These are phyloP conservation scores for Metridium senile DNA, from an alignment of 92 coral and sea anemone genomes.

Conservation along the genomic window DNA sequence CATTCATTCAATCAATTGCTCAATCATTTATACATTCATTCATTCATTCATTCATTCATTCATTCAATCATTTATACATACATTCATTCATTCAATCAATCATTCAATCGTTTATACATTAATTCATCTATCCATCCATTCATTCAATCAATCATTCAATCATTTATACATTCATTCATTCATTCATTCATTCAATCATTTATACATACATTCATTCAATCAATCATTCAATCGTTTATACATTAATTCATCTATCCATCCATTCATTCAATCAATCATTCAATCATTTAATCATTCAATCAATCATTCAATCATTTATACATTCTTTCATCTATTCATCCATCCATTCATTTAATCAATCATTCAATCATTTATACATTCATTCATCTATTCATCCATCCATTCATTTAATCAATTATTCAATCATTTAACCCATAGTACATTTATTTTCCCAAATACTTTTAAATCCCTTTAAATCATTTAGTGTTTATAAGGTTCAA, in stretches of 20 bases:
- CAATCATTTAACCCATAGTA: neutral
- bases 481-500: conserved; percentile 23
- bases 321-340: neutral
- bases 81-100: neutral
- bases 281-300: neutral
- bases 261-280: neutral
- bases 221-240: neutral
- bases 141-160: neutral
- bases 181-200: neutral
- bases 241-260: neutral
- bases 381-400: neutral
- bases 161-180: neutral
- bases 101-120: neutral
- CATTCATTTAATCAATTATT: neutral
- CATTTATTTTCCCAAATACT: neutral
- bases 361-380: neutral
- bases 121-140: neutral
- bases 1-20: neutral
- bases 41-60: neutral
- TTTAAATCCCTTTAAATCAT: neutral
- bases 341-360: neutral
- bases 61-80: neutral
- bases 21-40: neutral
- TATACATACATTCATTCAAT: neutral
- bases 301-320: neutral